These are phyloP conservation scores for Cichlasoma orientale DNA, from an alignment of 2,797 vertebrate species.

Conservation along the genomic window DNA sequence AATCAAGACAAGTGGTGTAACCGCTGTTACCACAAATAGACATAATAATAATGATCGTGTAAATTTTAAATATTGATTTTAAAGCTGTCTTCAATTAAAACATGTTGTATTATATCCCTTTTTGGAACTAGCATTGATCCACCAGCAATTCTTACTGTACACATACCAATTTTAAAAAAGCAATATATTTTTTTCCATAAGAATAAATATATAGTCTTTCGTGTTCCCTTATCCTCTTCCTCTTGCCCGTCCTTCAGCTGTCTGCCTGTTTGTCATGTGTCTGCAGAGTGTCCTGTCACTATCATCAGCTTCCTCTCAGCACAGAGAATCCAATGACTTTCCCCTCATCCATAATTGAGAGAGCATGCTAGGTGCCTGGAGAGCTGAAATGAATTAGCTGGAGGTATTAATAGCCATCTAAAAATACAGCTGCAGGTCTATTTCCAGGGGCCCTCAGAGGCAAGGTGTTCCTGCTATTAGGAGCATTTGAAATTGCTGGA, in stretches of 20 bases:
- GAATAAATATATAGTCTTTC: slow-evolving; percentile 11
- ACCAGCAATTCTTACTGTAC: neutral
- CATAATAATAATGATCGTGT: too few species aligned
- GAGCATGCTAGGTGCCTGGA: slow-evolving; percentile 76
- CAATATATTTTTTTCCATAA: neutral
- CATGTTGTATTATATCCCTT: neutral
- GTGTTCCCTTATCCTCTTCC: slow-evolving; percentile 7
- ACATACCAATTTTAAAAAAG: neutral
- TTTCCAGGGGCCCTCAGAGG: slow-evolving; percentile 68
- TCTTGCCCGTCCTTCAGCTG: slow-evolving; percentile 56
- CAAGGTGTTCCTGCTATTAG: slow-evolving; percentile 60
- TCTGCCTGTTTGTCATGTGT: slow-evolving; percentile 56
- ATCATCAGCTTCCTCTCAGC: slow-evolving; percentile 65
- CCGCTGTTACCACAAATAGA: too few species aligned
- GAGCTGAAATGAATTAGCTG: slow-evolving; percentile 82
- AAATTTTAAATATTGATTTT: neutral
- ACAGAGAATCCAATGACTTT: slow-evolving; percentile 78
- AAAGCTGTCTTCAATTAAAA: neutral
- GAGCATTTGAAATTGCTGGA: slow-evolving; percentile 29
- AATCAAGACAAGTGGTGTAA: too few species aligned
- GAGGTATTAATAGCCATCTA: slow-evolving; percentile 81
- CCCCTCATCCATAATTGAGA: slow-evolving; percentile 84
- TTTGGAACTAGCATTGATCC: neutral
- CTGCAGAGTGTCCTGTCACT: slow-evolving; percentile 65
- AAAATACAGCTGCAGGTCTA: slow-evolving; percentile 79